A percentile compares a stretch with the other conserved stretches of the same genome.
Evolutionary conservation across 2,797 vertebrate species (phyloP).

Genomic region (Sebastiscus albofasciatus): DNA sequence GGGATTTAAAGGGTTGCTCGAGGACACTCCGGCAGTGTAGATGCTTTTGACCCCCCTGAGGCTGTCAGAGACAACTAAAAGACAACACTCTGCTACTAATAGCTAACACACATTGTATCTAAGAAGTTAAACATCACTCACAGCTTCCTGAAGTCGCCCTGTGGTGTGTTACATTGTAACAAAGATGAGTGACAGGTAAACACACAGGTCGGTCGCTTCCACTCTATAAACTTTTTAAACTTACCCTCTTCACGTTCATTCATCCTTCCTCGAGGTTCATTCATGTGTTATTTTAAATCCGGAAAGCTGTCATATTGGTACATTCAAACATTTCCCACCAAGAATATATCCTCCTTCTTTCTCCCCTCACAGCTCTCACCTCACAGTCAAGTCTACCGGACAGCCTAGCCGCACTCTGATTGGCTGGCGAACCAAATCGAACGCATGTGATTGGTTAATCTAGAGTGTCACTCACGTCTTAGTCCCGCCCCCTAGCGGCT

Average conservation of each 20-base stretch:
- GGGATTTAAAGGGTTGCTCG: not conserved
- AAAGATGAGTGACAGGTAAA: not conserved
- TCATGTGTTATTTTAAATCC: not conserved
- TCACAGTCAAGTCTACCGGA: slow-evolving; percentile 68
- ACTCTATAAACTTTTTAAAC: slow-evolving; percentile 24
- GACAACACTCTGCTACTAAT: not conserved
- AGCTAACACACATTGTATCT: not conserved
- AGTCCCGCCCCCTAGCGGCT: slow-evolving; percentile 28
- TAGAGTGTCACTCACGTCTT: slow-evolving; percentile 42
- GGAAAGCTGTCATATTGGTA: not conserved
- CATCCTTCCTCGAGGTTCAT: not conserved
- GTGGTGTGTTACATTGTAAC: not conserved
- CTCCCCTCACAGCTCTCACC: slow-evolving; percentile 49
- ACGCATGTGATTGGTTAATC: slow-evolving; percentile 56
- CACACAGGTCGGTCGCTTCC: not conserved
- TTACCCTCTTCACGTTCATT: slow-evolving; percentile 25
- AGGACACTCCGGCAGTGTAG: slow-evolving; percentile 19
- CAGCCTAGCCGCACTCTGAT: slow-evolving; percentile 42
- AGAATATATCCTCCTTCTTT: slow-evolving; percentile 18
- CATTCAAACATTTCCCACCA: slow-evolving; percentile 13
- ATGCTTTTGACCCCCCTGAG: not conserved
- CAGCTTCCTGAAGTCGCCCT: not conserved
- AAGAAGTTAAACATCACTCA: too few species aligned
- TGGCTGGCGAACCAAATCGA: slow-evolving; percentile 54
- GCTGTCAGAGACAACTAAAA: not conserved